Conservation (phyloP, 2,888 invertebrate genomes). For the Parnassius apollo region DNA sequence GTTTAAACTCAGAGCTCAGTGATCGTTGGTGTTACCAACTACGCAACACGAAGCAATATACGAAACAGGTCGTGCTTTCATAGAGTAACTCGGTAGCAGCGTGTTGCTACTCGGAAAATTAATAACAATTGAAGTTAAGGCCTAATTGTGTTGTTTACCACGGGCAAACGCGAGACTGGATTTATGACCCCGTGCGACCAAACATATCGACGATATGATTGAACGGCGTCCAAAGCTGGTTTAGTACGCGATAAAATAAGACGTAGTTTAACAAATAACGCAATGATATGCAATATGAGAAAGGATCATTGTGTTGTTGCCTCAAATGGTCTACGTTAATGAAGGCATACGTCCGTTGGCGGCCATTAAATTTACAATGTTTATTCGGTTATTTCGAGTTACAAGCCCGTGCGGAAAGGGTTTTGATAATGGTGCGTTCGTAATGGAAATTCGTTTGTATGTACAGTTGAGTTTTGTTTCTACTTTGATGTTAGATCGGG, state of each 20-base stretch:
- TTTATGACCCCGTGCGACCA: constrained; percentile 40
- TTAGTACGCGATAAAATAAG: neutral
- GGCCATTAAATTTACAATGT: constrained; percentile 52
- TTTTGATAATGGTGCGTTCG: constrained; percentile 36
- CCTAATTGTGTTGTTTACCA: constrained; percentile 66
- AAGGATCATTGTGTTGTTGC: neutral
- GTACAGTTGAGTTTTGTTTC: constrained; percentile 17
- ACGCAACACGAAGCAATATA: neutral
- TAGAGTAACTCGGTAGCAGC: constrained; percentile 25
- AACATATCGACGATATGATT: neutral
- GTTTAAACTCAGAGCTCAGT: neutral
- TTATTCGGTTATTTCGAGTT: constrained; percentile 52
- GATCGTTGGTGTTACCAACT: neutral
- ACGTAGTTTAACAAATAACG: neutral
- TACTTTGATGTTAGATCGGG: constrained; percentile 12
- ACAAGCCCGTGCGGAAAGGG: constrained; percentile 42
- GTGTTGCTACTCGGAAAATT: constrained; percentile 36
- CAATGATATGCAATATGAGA: neutral
- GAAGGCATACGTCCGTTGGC: constrained; percentile 28
- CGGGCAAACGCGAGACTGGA: constrained; percentile 48
- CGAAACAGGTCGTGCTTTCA: constrained; percentile 8
- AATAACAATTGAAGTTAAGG: constrained; percentile 46
- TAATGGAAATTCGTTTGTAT: constrained; percentile 30
- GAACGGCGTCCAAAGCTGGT: constrained; percentile 26
- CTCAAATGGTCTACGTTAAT: neutral